Evolutionary conservation across 2,888 invertebrate species (phyloP), one percentile per base, ranked within the genome.

Genomic region (Cynaeus angustus): DNA sequence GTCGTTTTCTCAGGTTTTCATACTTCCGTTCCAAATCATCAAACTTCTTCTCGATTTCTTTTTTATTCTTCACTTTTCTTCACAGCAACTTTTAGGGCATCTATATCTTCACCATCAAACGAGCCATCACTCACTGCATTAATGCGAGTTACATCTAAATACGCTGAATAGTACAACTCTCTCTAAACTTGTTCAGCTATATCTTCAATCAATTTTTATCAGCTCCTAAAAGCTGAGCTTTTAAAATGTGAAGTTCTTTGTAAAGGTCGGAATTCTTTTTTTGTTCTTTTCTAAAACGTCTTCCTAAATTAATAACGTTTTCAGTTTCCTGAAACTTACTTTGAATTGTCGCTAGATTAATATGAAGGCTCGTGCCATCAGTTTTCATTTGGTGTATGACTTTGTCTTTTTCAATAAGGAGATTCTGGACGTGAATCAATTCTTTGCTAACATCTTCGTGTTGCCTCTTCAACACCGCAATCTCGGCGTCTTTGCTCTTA

Each of bases 121-220:
- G 79, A 79, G 55, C 74, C 80, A 58, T 79, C 81, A 61, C 89
- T 88, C 12, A 90, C 87, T 0, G 88, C 90, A 59, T 85, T 87
- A 26, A 90, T 81, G 6, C 61, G 43, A 37, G 46, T 43, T 5
- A 38, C 87, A 77, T 91, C 91, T 14, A 91, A 81, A 72, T 87
- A 87, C 0, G 88, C 89, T 0, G 91, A 90, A 70, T 88, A 87
- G 79, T 90, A 88, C 0, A 91, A 77, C 76, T 91, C 89, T 69
- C 88, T 86, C 50, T 88, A 88, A 1, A 91, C 86, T 82, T 88
- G 86, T 41, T 86, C 86, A 1, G 88, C 85, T 14, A 89, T 87
- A 75, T 88, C 88, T 68, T 88, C 88, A 1, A 88, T 83, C 0
- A 87, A 87, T 61, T 83, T 5, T 55, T 52, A 85, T 81, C 87